Evolutionary conservation across 2,888 invertebrate species (phyloP).

Genomic region (Eucera pruinosa): DNA sequence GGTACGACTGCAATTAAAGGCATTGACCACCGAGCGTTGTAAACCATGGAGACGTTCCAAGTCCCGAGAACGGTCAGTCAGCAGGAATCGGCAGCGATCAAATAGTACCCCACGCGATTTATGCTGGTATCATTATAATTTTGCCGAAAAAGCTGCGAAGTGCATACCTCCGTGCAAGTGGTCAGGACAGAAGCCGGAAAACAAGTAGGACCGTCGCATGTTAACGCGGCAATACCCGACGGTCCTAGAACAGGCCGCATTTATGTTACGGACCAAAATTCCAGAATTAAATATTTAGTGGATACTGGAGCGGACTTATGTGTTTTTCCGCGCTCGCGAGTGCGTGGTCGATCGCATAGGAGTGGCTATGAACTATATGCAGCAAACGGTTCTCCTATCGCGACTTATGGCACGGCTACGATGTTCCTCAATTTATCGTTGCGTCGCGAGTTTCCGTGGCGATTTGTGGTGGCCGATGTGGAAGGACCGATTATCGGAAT

Average conservation of each 20-base stretch:
- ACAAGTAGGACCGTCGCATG: slow-evolving; percentile 24
- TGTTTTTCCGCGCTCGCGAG: slow-evolving; percentile 37
- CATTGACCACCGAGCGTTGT: too few species aligned
- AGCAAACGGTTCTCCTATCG: slow-evolving; percentile 33
- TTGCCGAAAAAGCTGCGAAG: background rate
- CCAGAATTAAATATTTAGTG: slow-evolving; percentile 31
- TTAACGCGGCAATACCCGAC: slow-evolving; percentile 9
- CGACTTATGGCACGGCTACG: slow-evolving; percentile 20
- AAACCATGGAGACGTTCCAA: too few species aligned
- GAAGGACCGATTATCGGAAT: slow-evolving; percentile 32
- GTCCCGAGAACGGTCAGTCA: too few species aligned
- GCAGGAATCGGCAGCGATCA: background rate
- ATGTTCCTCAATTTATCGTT: slow-evolving; percentile 23
- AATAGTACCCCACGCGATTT: background rate
- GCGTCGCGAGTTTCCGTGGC: slow-evolving; percentile 29
- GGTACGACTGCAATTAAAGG: too few species aligned
- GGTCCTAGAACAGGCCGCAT: slow-evolving; percentile 34
- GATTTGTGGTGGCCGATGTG: slow-evolving; percentile 39
- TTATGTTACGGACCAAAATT: slow-evolving; percentile 12
- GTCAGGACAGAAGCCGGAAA: slow-evolving; percentile 14
- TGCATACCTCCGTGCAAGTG: background rate
- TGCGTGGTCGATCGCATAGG: background rate
- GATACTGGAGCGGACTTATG: slow-evolving; percentile 56
- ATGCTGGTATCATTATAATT: background rate
- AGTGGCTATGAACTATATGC: slow-evolving; percentile 20